Base-by-base conservation (phyloP, 1,140 invertebrate genomes). In the Zaprionus vittiger region DNA sequence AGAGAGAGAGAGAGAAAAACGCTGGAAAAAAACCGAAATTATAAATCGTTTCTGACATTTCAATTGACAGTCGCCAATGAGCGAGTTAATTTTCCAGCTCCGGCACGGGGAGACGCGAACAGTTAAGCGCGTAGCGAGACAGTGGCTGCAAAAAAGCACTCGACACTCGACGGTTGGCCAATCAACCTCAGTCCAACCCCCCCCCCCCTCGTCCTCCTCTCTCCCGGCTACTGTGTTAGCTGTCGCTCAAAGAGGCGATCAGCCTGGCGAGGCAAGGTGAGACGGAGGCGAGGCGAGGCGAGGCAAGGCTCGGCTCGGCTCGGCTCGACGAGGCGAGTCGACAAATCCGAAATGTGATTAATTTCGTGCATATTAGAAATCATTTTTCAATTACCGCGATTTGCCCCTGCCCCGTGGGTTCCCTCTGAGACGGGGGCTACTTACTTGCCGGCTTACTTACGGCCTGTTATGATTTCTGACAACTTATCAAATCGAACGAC, bases 31-130 rank as follows among this genome's bases (percentile, higher is more conserved):
- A 77, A 84, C 78, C 71, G 65, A 85, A 91, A 91, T 90, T 90
- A 90, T 90, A 91, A 90, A 90, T 90, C 86, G 86, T 91, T 90
- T 91, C 86, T 91, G 86, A 90, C 86, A 90, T 90, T 91, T 90
- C 86, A 91, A 90, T 90, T 90, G 86, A 90, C 86, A 90, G 86
- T 85, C 86, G 83, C 83, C 86, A 90, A 90, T 90, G 82, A 91
- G 86, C 86, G 86, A 91, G 86, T 90, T 90, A 90, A 90, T 90
- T 90, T 90, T 83, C 86, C 83, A 90, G 79, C 79, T 44, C 22
- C 61, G 62, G 63, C 38, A 63, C 54, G 44, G 60, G 69, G 44
- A 80, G 68, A 63, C 66, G 28, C 56, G 60, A 52, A 73, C 69
- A 79, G 73, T 75, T 75, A 75, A 75, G 59, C 49, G 70, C 44